These are phyloP conservation scores for Neodiprion pinetum DNA, from an alignment of 1,140 invertebrate species.

Conservation along the genomic window DNA sequence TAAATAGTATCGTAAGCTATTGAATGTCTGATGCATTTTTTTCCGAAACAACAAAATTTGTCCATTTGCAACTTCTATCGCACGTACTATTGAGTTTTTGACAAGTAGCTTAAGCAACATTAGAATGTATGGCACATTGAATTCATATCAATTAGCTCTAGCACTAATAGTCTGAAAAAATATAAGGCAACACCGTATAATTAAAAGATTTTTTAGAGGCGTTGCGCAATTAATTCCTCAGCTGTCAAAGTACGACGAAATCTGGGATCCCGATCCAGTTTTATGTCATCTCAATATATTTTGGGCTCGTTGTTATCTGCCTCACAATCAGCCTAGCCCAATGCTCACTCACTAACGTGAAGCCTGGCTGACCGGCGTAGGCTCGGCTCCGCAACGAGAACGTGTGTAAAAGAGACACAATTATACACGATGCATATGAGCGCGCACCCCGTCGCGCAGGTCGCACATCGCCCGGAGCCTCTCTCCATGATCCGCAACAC, in stretches of 20 bases:
- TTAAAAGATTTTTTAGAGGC: constrained; percentile 40
- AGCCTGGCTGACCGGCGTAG: no score
- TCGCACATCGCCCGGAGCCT: no score
- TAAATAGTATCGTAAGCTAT: constrained; percentile 27
- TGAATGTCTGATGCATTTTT: constrained; percentile 25
- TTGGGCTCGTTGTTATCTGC: constrained; percentile 12
- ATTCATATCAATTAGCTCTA: constrained; percentile 31
- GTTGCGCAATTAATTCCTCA: constrained; percentile 33
- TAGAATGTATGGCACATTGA: constrained; percentile 38
- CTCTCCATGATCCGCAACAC: no score
- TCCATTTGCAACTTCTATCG: not conserved
- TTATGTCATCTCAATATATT: constrained; percentile 33
- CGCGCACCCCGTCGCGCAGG: no score
- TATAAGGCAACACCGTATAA: constrained; percentile 27
- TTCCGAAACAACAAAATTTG: constrained; percentile 19
- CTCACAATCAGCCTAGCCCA: no score
- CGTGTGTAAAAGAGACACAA: no score
- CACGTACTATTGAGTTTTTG: constrained; percentile 9
- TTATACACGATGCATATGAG: no score
- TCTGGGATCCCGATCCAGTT: constrained; percentile 41
- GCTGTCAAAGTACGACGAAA: constrained; percentile 37
- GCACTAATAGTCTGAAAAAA: constrained; percentile 30
- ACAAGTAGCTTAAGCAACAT: constrained; percentile 24
- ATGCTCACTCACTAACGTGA: no score
- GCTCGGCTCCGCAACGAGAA: no score